Evolutionary conservation across 2,797 vertebrate species (phyloP), one percentile per base, ranked within the genome.

Genomic region (Euphonia xanthogaster): DNA sequence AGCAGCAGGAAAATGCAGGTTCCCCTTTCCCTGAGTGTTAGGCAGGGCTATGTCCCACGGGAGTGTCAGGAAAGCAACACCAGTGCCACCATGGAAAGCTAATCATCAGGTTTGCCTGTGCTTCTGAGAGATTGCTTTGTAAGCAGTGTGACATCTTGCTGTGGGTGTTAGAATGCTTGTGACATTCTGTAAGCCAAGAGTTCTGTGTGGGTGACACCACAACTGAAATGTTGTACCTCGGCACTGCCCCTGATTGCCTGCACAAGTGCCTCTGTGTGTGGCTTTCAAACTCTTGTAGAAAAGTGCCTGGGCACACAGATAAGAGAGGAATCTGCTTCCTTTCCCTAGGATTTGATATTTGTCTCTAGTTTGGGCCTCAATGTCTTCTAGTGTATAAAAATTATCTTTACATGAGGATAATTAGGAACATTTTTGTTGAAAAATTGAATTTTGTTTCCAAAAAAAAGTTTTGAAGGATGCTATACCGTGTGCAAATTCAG

Each of bases 361-460:
- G 62, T 84, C 88, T 19, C 66, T 45, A 31, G 35, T 77, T 80
- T 55, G 65, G 58, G 42, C 57, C 79, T 91, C 60, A 22, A 20
- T 28, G n/a, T 63, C 75, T 44, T 60, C 54, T 4, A 16, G 11
- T 25, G 6, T 25, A 33, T 42, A 62, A 84, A 63, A 86, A 62
- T 48, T 51, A 51, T 51, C 67, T 83, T 48, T 83, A 45, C 60
- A 28, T 58, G 35, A 18, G 30, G 44, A 81, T 86, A 85, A 84
- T 88, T 60, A 78, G 71, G 63, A 93, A 70, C 20, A 31, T 55
- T 96, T 94, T 85, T 81, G 48, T 79, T 94, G 62, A 94, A 93
- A 92, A 95, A 42, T 53, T 27, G 15, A 48, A 35, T 60, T 78
- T 92, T 86, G 39, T 89, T 94, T 86, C 12, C 0, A 53, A 39